Percentiles rank a stretch among this genome's conserved stretches.
Evolutionary conservation across 2,113 vertebrate genomes (phyloP).

Genomic region (Eretmochelys imbricata): DNA sequence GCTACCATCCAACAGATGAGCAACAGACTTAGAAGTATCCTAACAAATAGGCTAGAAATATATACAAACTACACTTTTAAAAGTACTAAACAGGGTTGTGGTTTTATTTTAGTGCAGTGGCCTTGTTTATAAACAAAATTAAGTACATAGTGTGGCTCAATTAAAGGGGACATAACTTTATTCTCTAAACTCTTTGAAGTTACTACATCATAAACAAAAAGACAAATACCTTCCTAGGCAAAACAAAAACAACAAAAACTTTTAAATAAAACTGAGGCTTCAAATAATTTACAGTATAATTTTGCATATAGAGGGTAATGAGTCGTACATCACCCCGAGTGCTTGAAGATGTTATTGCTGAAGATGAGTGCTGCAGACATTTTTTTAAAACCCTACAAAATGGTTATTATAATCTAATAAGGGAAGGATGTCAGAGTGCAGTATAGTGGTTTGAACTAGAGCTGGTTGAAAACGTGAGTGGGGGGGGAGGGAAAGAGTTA

Average conservation of each 20-base stretch:
- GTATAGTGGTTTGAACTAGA: background rate
- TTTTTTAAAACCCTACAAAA: background rate
- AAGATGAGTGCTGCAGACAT: background rate
- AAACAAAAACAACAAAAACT: background rate
- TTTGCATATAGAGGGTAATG: background rate
- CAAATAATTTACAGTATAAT: background rate
- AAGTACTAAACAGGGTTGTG: background rate
- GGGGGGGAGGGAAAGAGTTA: background rate
- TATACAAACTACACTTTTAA: accelerated
- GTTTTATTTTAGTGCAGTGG: background rate
- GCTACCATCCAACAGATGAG: background rate
- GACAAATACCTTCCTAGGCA: background rate
- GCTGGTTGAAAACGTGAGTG: background rate
- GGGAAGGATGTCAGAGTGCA: background rate
- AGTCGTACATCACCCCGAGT: background rate
- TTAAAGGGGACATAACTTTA: background rate
- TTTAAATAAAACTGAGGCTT: background rate
- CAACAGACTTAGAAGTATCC: background rate
- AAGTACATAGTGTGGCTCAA: background rate
- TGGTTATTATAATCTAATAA: background rate
- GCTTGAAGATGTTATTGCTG: background rate
- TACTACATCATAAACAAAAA: background rate
- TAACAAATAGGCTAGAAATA: background rate
- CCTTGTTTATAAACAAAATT: background rate
- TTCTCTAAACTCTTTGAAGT: background rate